Conservation (phyloP, 2,113 vertebrate species). For the Electrona antarctica region DNA sequence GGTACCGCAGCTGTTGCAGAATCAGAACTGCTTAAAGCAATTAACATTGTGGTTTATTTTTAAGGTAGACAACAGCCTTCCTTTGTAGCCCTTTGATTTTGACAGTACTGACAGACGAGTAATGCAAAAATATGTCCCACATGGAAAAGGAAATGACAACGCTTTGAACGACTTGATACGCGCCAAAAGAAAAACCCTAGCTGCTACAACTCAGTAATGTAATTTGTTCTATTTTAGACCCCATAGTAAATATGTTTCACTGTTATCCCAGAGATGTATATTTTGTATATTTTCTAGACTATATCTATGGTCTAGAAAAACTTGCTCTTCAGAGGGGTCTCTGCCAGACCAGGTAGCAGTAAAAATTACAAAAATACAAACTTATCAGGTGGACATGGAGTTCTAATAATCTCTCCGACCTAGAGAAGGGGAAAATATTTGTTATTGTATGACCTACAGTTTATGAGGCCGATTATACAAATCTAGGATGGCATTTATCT, state of each 20-base stretch:
- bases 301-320: no score
- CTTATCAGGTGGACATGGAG: no score
- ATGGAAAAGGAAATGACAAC: slow-evolving; percentile 31
- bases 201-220: slow-evolving; percentile 50
- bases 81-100: slow-evolving; percentile 38
- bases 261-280: slow-evolving; percentile 36
- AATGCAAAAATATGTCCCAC: slow-evolving; percentile 27
- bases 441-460: no score
- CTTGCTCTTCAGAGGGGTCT: no score
- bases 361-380: no score
- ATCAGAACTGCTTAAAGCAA: slow-evolving; percentile 35
- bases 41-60: slow-evolving; percentile 48
- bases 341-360: no score
- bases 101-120: slow-evolving; percentile 36
- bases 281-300: no score
- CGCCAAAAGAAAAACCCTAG: slow-evolving; percentile 12
- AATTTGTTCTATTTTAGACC: slow-evolving; percentile 62
- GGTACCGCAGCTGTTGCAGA: slow-evolving; percentile 13
- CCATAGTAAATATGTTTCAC: slow-evolving; percentile 45
- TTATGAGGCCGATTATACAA: no score
- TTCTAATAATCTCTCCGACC: no score
- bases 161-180: slow-evolving; percentile 30
- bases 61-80: slow-evolving; percentile 20
- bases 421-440: no score
- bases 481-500: no score